Base-by-base conservation (phyloP, 2,888 invertebrate genomes). In the Amorpha juglandis region DNA sequence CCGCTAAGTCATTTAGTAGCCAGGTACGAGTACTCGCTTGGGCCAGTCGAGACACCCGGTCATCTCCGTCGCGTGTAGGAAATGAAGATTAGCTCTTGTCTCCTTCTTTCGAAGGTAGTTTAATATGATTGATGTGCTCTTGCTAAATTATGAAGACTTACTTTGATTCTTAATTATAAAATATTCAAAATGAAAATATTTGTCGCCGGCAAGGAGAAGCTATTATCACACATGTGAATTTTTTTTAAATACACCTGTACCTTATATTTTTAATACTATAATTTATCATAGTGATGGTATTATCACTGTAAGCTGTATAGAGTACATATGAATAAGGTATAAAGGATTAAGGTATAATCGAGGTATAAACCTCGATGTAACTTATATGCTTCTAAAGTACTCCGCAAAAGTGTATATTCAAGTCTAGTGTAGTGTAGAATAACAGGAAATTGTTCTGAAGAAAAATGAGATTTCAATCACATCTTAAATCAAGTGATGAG, bases 1-100 rank as follows among this genome's bases (percentile, higher is more conserved):
- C 86, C 86, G 83, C 80, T 77, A 79, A 81, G 82, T 83, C 84
- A 83, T 87, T 86, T 85, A 83, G 83, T 78, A 80, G 81, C 78
- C 86, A 86, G 87, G 87, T 87, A 87, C 78, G 79, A 79, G 75
- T 76, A 78, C 78, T 79, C 76, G 78, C 81, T 77, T 75, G 80
- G 76, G 81, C 78, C 83, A 74, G 74, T 67, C 68, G 67, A 70
- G 69, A 78, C 76, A 78, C 78, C 75, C 77, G 77, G 76, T 78
- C 75, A 75, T 76, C 72, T 76, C 72, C 74, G 74, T 82, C 80
- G 85, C 86, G 81, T 87, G 87, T 80, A 77, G 80, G 75, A 81
- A 82, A 84, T 79, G 68, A 74, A 73, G 75, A 76, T 82, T 82
- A 73, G 76, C 78, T 78, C 75, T 80, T 76, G 8, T 80, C 73